A percentile compares a stretch with the other conserved stretches of the same genome.
phyloP scores from a whole-genome alignment of 2,888 invertebrate genomes.

The Acanthosepion lycidas region DNA sequence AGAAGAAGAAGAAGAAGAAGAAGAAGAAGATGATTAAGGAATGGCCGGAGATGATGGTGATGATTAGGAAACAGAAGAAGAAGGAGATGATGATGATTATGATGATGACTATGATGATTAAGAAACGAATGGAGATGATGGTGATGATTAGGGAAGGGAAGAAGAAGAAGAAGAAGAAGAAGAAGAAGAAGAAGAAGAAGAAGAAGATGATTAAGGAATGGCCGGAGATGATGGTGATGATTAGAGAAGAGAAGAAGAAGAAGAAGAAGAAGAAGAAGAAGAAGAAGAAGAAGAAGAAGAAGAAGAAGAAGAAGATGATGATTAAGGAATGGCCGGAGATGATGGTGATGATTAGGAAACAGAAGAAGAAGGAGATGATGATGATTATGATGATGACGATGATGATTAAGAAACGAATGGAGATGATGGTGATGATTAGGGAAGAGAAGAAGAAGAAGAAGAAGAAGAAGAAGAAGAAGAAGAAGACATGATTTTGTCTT shows the following conservation, averaged over 20 bases:
- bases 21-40: too few species aligned
- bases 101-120: rapidly evolving
- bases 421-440: neutral
- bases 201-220: neutral
- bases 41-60: too few species aligned
- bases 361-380: neutral
- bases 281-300: too few species aligned
- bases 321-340: too few species aligned
- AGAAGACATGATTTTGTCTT: neutral
- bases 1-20: too few species aligned
- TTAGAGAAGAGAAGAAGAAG: neutral
- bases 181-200: neutral
- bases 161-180: neutral
- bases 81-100: too few species aligned
- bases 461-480: too few species aligned
- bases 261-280: neutral
- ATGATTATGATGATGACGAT: neutral
- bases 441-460: too few species aligned
- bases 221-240: neutral
- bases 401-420: neutral
- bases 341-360: neutral
- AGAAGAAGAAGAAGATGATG: too few species aligned
- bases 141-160: neutral
- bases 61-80: neutral
- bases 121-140: too few species aligned